Evolutionary conservation across 2,888 invertebrate species (phyloP), one percentile per base, ranked within the genome.

Genomic region (Heliconius ethilla): DNA sequence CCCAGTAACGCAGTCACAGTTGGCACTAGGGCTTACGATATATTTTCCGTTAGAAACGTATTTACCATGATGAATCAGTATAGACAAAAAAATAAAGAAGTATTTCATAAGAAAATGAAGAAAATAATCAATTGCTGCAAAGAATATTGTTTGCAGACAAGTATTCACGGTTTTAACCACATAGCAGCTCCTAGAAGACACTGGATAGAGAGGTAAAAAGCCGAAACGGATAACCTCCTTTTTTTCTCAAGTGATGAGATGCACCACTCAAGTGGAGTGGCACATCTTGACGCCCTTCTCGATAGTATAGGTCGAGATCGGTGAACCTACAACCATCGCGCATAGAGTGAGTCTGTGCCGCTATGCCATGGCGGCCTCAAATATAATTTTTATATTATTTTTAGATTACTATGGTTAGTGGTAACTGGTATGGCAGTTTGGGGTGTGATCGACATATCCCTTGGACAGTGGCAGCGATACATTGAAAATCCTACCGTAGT

Each of bases 401-500:
- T 0, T 80, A 95, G 95, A 80, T 67, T 95, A 1, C 83, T 95
- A 1, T 95, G 95, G 95, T 78, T 88, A 0, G 69, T 82, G 0
- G 87, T 90, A 1, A 90, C 92, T 0, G 82, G 83, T 0, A 81
- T 87, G 0, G 94, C 95, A 0, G 86, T 90, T 4, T 91, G 90
- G 86, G 94, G 93, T 0, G 93, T 94, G 0, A 82, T 93, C 9
- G 87, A 89, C 69, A 87, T 96, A 1, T 94, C 95, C 1, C 83
- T 92, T 11, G 95, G 95, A 0, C 96, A 95, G 83, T 92, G 94
- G 90, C 92, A 91, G 82, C 87, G 96, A 4, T 96, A 94, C 88
- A 91, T 90, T 69, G 95, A 95, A 69, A 96, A 94, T 84, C 96
- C 96, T 0, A 96, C 96, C 0, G 96, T 96, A 9, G 95, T 96